phyloP scores from a whole-genome alignment of 2,888 invertebrate species.

The Crematogaster levior region DNA sequence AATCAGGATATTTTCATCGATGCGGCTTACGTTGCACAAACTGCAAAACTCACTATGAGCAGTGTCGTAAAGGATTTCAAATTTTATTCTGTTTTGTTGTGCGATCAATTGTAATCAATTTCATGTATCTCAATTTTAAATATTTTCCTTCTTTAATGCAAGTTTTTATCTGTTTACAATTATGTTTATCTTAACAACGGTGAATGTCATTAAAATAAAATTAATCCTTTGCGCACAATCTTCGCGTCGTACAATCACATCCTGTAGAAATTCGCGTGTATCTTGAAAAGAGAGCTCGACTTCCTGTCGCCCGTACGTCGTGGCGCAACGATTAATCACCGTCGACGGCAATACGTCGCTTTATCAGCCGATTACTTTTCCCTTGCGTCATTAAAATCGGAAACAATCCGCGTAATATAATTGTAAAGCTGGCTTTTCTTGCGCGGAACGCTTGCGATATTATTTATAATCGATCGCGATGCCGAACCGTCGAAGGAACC shows the following conservation, averaged over 20 bases:
- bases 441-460: slow-evolving; percentile 17
- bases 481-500: slow-evolving; percentile 44
- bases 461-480: slow-evolving; percentile 48
- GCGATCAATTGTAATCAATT: slow-evolving; percentile 3
- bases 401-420: slow-evolving; percentile 30
- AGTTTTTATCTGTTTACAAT: neutral
- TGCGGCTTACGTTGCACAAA: neutral
- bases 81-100: neutral
- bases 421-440: slow-evolving; percentile 46
- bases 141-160: neutral
- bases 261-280: slow-evolving; percentile 46
- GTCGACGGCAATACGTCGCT: slow-evolving; percentile 46
- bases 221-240: neutral
- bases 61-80: neutral
- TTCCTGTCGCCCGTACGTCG: slow-evolving; percentile 47
- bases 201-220: neutral
- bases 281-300: slow-evolving; percentile 41
- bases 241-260: slow-evolving; percentile 13
- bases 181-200: slow-evolving; percentile 2
- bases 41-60: neutral
- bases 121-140: neutral
- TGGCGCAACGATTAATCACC: slow-evolving; percentile 67
- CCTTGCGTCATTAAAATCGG: slow-evolving; percentile 49
- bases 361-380: slow-evolving; percentile 51
- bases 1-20: neutral